Conservation (phyloP, 2,888 invertebrate genomes). For the Hymenopus coronatus region DNA sequence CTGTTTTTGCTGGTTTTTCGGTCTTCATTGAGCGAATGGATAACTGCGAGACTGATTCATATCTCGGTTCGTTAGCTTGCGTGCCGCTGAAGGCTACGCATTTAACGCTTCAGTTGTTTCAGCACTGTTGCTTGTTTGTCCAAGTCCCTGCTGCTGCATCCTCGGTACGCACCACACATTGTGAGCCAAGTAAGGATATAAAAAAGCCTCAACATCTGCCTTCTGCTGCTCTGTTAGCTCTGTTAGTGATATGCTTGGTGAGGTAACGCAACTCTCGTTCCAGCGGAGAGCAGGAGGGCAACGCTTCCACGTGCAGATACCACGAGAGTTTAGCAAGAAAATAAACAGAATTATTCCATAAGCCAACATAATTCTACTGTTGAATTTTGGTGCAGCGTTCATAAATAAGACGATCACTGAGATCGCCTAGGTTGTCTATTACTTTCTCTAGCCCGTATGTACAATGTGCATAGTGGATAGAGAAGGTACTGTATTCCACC, state of each 20-base stretch:
- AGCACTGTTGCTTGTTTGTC: not conserved
- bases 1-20: not conserved
- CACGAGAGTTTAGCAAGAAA: no score
- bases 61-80: conserved; percentile 28
- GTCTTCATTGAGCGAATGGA: not conserved
- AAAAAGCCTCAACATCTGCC: not conserved
- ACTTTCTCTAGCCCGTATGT: no score
- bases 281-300: no score
- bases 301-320: no score
- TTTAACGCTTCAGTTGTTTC: conserved; percentile 21
- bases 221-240: not conserved
- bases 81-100: conserved; percentile 16
- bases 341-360: no score
- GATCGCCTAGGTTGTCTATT: no score
- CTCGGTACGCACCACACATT: not conserved
- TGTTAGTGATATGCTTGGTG: not conserved
- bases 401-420: no score
- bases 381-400: no score
- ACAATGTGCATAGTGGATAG: no score
- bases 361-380: no score
- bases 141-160: conserved; percentile 8
- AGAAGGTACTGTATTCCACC: no score
- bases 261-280: no score
- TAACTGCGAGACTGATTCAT: not conserved
- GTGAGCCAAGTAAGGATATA: conserved; percentile 11